A percentile compares a stretch with the other conserved stretches of the same genome.
Evolutionary conservation across 2,888 invertebrate species (phyloP).

Genomic region (Bellardia bayeri): DNA sequence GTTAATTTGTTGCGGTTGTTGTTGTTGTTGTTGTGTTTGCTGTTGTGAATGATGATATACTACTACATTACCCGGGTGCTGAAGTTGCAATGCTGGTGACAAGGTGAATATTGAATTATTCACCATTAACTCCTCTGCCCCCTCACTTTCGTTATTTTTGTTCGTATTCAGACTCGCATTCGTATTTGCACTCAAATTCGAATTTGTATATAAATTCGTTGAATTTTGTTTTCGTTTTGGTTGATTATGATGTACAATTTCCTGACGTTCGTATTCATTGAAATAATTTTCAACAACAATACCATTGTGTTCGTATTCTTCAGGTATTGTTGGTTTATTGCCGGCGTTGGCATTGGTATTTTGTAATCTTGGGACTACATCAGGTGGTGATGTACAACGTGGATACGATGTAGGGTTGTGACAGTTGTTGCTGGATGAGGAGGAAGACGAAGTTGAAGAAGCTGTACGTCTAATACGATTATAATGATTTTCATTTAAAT

Average conservation of each 20-base stretch:
- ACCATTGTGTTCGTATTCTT: conserved; percentile 75
- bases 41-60: conserved; percentile 14
- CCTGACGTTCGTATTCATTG: conserved; percentile 84
- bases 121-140: not conserved
- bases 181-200: conserved; percentile 18
- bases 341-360: conserved; percentile 76
- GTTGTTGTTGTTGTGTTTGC: conserved; percentile 31
- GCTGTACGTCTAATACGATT: conserved; percentile 68
- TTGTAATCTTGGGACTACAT: conserved; percentile 82
- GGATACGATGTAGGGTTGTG: conserved; percentile 75
- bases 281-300: conserved; percentile 83
- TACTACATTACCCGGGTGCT: conserved; percentile 11
- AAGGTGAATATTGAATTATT: conserved; percentile 56
- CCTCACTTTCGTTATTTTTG: conserved; percentile 18
- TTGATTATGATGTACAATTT: conserved; percentile 81
- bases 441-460: conserved; percentile 53
- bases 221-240: conserved; percentile 70
- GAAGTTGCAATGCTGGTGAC: conserved; percentile 32
- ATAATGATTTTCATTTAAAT: conserved; percentile 76
- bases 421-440: conserved; percentile 51
- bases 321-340: conserved; percentile 47
- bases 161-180: conserved; percentile 17
- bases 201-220: conserved; percentile 43
- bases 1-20: conserved; percentile 67
- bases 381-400: conserved; percentile 82